A percentile compares a stretch with the other conserved stretches of the same genome.
These are phyloP conservation scores for Eristalis tenax DNA, from an alignment of 2,888 invertebrate genomes.

Conservation along the genomic window DNA sequence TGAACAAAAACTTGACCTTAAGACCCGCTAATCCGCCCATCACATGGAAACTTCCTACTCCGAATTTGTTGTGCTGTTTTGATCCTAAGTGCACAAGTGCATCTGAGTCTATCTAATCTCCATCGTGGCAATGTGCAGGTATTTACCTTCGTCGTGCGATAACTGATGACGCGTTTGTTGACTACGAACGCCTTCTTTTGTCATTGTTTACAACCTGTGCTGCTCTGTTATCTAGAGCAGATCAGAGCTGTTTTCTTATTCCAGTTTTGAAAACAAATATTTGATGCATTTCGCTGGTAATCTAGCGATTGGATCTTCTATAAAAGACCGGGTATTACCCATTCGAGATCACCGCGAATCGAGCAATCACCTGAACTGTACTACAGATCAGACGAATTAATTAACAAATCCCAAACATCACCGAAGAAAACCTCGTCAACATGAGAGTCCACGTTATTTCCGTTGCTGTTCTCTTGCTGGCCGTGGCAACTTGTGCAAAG, in stretches of 20 bases:
- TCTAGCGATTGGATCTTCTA: constrained; percentile 29
- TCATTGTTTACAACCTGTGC: constrained; percentile 12
- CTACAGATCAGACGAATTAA: constrained; percentile 36
- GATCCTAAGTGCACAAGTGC: background rate
- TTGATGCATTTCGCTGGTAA: constrained; percentile 16
- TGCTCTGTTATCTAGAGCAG: constrained; percentile 42
- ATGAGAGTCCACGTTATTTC: constrained; percentile 34
- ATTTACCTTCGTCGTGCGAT: background rate
- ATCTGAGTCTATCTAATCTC: background rate
- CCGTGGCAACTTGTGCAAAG: constrained; percentile 11
- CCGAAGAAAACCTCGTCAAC: background rate
- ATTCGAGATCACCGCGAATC: constrained; percentile 34
- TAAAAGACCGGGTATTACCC: constrained; percentile 37
- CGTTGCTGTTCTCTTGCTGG: constrained; percentile 11
- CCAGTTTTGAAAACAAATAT: constrained; percentile 62
- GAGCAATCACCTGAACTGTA: constrained; percentile 49
- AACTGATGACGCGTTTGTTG: constrained; percentile 54
- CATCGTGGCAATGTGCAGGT: background rate
- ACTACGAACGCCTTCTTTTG: constrained; percentile 6
- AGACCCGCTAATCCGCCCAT: background rate
- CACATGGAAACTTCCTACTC: constrained; percentile 8
- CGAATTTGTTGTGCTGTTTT: background rate
- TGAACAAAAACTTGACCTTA: background rate
- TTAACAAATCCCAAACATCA: background rate
- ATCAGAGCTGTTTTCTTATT: constrained; percentile 48